Evolutionary conservation across 1,140 invertebrate species (phyloP), one percentile per base, ranked within the genome.

Genomic region (Apis cerana): DNA sequence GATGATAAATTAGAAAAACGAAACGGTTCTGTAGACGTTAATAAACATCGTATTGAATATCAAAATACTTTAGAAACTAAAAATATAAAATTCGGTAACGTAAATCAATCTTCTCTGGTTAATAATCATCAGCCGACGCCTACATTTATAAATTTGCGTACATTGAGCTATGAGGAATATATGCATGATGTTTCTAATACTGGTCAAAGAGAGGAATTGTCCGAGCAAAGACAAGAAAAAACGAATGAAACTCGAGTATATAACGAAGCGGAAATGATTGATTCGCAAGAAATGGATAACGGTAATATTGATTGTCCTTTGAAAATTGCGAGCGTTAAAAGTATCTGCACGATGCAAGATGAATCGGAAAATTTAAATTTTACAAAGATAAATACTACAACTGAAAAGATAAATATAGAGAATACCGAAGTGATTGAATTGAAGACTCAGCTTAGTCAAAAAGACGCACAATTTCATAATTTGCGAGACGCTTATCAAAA

Each of bases 131-230:
- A 90, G 69, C 85, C 83, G 62, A 21, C 65, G 19, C 82, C 78
- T 64, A 78, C 64, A 8, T 65, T 91, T 56, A 70, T 84, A 12
- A 87, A 91, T 86, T 50, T 89, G 1, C 86, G 86, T 21, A 85
- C 89, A 0, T 59, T 92, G 13, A 88, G 69, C 62, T 93, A 92
- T 65, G 91, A 93, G 11, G 92, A 93, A 50, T 93, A 92, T 19
- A 89, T 91, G 80, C 90, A 89, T 12, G 80, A 72, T 13, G 43
- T 43, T 67, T 43, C 70, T 33, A 69, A 80, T 12, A 65, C 67
- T 69, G 65, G n/a, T 50, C 82, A 82, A 27, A 76, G 72, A 43
- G 75, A 68, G 19, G 64, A 74, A 50, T 17, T 69, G 43, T 48
- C 50, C 13, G 77, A 54, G 27, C 68, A 76, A 23, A 67, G 15